Evolutionary conservation across 2,888 invertebrate species (phyloP), one percentile per base, ranked within the genome.

Genomic region (Nemotelus pantherinus): DNA sequence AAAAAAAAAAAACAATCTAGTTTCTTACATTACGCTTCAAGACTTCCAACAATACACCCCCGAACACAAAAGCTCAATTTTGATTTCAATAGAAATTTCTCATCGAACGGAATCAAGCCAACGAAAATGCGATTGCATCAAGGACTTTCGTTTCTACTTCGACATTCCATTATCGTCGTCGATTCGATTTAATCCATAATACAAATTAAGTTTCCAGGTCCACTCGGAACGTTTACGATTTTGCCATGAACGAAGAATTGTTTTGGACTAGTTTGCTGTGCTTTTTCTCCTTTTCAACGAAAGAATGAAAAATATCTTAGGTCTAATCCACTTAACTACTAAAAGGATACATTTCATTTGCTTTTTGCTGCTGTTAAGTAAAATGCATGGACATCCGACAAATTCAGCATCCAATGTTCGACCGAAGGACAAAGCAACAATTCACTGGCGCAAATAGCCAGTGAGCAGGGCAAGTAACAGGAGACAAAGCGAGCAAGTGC

Each of bases 301-400:
- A 68, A 70, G 44, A 43, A 72, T 58, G 50, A 48, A 44, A 72
- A 57, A 72, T 72, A 47, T 57, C 71, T 44, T 6, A 58, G 50
- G 43, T 60, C 74, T 74, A 74, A 74, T 74, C 60, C 74, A 74
- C 74, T 74, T 74, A 74, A 41, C 60, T 74, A 44, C 74, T 74
- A 74, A 60, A 74, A 74, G 74, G 63, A 74, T 39, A 48, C 60
- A 48, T 74, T 74, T 48, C 50, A 45, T 48, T 41, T 45, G 60
- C 57, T 74, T 25, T 60, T 47, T 60, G 39, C 58, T 48, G 7
- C 63, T 41, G 10, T 74, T 74, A 63, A 63, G 63, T 74, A 47
- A 48, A 74, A 74, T 74, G 41, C 60, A 57, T 41, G 44, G 50
- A 7, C 60, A 48, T 50, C 63, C 60, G 47, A 9, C 45, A 58